Evolutionary conservation across 2,113 vertebrate genomes (phyloP), one percentile per base, ranked within the genome.

Genomic region (Spermophilus dauricus): DNA sequence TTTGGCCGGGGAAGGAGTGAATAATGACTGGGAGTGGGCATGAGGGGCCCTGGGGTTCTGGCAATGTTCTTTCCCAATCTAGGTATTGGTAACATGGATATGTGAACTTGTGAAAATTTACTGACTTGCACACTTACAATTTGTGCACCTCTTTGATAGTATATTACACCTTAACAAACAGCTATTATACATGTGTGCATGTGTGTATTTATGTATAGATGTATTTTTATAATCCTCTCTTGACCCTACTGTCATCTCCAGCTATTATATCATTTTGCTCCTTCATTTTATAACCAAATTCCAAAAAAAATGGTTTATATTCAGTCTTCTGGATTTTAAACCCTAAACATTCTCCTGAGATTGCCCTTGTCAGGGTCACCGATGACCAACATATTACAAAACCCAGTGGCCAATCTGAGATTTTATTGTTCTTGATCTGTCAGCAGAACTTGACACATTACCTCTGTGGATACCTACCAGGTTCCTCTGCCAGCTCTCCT

Each of bases 241-340:
- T 81, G 65, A 81, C 8, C 13, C 34, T 13, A 77, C 51, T 96
- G 87, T 87, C 28, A 86, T 72, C 93, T 84, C 18, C 13, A 91
- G 58, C 13, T 58, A 42, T 89, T 94, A 63, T 11, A 48, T 18
- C 8, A 13, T 69, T 92, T 94, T 12, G 89, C 58, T 92, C 39
- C 48, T 96, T 90, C 8, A 69, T 2, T 73, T 89, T 87, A 85
- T 24, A 88, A 30, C 53, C 69, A 70, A 69, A 69, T 17, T 82
- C 8, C 34, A 73, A 81, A 51, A 56, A 37, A 56, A 37, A 17
- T 11, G n/a, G 22, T 48, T 61, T 81, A 61, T 67, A 13, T 30
- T 67, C 30, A 26, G 65, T 34, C 63, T 85, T 65, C 28, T 72
- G 81, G 72, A 73, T 94, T 87, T 92, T n/a, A 87, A 77, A 53